phyloP scores from a whole-genome alignment of 2,888 invertebrate genomes.

The Monopis laevigella region DNA sequence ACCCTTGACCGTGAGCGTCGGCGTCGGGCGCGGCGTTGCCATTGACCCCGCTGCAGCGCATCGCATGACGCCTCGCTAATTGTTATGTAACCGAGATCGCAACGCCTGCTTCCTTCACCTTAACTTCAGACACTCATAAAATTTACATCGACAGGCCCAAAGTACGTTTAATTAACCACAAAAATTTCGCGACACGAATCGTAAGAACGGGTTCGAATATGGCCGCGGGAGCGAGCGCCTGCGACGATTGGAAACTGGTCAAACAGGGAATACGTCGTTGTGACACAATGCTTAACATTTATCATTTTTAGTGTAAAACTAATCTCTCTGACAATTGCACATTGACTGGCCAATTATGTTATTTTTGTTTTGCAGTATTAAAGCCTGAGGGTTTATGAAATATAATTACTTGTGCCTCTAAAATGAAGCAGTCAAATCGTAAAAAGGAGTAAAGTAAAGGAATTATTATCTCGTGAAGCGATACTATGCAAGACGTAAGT shows the following conservation, averaged over 20 bases:
- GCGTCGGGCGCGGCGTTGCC: constrained; percentile 59
- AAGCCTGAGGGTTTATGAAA: too few relatives aligned
- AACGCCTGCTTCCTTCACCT: constrained; percentile 19
- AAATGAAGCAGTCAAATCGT: too few relatives aligned
- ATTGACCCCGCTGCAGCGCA: constrained; percentile 51
- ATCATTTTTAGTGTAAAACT: too few relatives aligned
- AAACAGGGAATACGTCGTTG: constrained; percentile 7
- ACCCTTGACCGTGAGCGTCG: constrained; percentile 68
- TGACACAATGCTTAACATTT: constrained; percentile 7
- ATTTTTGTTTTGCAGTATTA: too few relatives aligned
- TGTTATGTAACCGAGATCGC: constrained; percentile 59
- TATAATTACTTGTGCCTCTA: too few relatives aligned
- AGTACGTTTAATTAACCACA: constrained; percentile 33
- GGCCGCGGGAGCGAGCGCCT: not conserved
- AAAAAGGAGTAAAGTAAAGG: too few relatives aligned
- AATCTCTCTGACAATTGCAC: too few relatives aligned
- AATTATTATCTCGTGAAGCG: too few relatives aligned
- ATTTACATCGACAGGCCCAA: constrained; percentile 27
- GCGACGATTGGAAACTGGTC: constrained; percentile 9
- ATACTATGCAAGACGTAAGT: too few relatives aligned
- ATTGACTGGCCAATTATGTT: too few relatives aligned
- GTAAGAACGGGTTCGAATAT: constrained; percentile 52
- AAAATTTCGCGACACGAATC: constrained; percentile 26
- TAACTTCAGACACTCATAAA: constrained; percentile 24
- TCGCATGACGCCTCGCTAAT: constrained; percentile 38